These are phyloP conservation scores for Athalia circularis DNA, from an alignment of 2,888 invertebrate species.

Conservation along the genomic window DNA sequence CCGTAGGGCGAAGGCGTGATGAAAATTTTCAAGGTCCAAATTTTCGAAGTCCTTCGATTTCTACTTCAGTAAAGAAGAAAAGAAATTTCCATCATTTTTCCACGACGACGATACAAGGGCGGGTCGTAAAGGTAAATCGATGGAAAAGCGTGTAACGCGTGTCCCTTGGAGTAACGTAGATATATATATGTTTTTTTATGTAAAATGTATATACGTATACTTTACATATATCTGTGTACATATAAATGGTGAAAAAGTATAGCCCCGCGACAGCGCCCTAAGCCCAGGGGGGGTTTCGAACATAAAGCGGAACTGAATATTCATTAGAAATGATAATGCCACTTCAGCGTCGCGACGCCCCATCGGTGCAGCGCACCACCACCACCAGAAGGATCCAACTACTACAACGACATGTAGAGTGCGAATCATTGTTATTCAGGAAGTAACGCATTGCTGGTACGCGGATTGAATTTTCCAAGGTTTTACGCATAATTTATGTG, in stretches of 20 bases:
- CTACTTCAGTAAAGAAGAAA: no score
- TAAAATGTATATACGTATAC: constrained; percentile 8
- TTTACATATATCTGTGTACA: constrained; percentile 41
- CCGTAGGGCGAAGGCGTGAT: no score
- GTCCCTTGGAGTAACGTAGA: no score
- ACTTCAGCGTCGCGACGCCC: constrained; percentile 50
- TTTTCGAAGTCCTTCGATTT: no score
- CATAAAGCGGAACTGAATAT: constrained; percentile 67
- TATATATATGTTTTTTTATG: no score
- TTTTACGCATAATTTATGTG: constrained; percentile 55
- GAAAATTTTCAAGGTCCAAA: no score
- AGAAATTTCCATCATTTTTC: no score
- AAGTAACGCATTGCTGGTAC: constrained; percentile 59
- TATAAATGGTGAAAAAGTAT: background rate
- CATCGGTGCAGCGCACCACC: constrained; percentile 22
- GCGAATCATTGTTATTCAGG: constrained; percentile 61
- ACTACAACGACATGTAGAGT: constrained; percentile 20
- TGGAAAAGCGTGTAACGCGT: no score
- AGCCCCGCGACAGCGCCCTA: constrained; percentile 62
- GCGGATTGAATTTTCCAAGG: constrained; percentile 60
- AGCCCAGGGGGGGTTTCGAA: constrained; percentile 53
- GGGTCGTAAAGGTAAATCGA: no score
- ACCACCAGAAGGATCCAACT: background rate
- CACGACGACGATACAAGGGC: no score
- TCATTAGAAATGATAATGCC: constrained; percentile 68